A percentile compares a stretch with the other conserved stretches of the same genome.
phyloP scores from a whole-genome alignment of 2,888 invertebrate genomes.

The Tethea ocularis region DNA sequence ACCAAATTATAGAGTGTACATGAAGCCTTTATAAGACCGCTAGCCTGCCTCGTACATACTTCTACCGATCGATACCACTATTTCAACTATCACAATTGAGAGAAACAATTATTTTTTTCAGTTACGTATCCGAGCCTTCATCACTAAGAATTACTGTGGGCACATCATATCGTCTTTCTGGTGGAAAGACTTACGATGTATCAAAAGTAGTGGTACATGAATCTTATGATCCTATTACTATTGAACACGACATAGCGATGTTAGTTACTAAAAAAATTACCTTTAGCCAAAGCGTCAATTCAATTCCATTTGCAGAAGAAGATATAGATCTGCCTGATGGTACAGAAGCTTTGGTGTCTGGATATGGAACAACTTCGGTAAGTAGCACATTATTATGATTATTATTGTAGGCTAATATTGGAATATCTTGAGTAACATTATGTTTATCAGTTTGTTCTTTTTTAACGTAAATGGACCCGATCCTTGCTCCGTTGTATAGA shows the following conservation, averaged over 20 bases:
- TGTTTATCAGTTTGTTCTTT: too few relatives aligned
- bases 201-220: constrained; percentile 54
- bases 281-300: constrained; percentile 46
- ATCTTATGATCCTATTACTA: constrained; percentile 47
- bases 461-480: too few relatives aligned
- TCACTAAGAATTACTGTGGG: constrained; percentile 59
- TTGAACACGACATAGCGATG: constrained; percentile 70
- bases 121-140: constrained; percentile 47
- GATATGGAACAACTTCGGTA: constrained; percentile 65
- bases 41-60: too few relatives aligned
- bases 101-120: constrained; percentile 32
- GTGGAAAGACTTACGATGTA: constrained; percentile 60
- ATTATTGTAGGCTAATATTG: too few relatives aligned
- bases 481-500: too few relatives aligned
- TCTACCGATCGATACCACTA: too few relatives aligned
- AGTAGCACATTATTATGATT: constrained; percentile 23
- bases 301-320: constrained; percentile 51
- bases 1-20: too few relatives aligned
- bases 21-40: too few relatives aligned
- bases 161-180: constrained; percentile 53
- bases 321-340: constrained; percentile 50
- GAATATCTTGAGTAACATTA: too few relatives aligned
- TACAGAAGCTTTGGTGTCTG: constrained; percentile 67
- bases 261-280: constrained; percentile 49
- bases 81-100: too few relatives aligned